These are phyloP conservation scores for Eilema sororculum DNA, from an alignment of 2,888 invertebrate species.

Conservation along the genomic window DNA sequence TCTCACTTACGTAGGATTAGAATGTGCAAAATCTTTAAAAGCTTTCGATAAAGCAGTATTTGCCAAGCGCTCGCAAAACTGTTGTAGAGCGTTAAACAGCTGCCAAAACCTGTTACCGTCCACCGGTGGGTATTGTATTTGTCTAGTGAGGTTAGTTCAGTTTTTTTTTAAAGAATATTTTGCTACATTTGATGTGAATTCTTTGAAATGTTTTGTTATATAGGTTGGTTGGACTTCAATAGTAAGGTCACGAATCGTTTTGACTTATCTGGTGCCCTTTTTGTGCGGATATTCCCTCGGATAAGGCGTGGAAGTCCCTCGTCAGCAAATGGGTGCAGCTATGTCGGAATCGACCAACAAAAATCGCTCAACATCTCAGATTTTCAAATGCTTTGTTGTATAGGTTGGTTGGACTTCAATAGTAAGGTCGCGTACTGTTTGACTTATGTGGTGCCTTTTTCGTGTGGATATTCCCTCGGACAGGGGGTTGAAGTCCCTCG, in stretches of 20 bases:
- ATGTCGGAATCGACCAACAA: too few relatives aligned
- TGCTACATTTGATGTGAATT: background rate
- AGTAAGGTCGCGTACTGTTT: too few relatives aligned
- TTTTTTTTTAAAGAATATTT: too few relatives aligned
- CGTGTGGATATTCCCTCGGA: too few relatives aligned
- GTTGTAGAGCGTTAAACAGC: background rate
- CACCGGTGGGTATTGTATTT: constrained; percentile 4
- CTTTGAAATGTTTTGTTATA: background rate
- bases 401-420: background rate
- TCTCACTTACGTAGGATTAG: background rate
- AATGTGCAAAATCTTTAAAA: background rate
- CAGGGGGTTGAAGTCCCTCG: too few relatives aligned
- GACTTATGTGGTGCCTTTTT: too few relatives aligned
- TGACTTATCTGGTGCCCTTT: too few relatives aligned
- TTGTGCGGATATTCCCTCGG: too few relatives aligned
- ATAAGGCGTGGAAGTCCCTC: too few relatives aligned
- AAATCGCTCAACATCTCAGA: too few relatives aligned
- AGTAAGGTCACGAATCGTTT: too few relatives aligned
- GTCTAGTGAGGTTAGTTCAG: background rate
- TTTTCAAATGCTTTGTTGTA: background rate
- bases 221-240: background rate
- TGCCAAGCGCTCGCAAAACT: background rate
- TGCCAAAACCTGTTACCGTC: constrained; percentile 5
- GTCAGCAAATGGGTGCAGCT: too few relatives aligned
- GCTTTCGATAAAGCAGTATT: background rate